Evolutionary conservation across 2,113 vertebrate genomes (phyloP).

Genomic region (Bombycilla garrulus): DNA sequence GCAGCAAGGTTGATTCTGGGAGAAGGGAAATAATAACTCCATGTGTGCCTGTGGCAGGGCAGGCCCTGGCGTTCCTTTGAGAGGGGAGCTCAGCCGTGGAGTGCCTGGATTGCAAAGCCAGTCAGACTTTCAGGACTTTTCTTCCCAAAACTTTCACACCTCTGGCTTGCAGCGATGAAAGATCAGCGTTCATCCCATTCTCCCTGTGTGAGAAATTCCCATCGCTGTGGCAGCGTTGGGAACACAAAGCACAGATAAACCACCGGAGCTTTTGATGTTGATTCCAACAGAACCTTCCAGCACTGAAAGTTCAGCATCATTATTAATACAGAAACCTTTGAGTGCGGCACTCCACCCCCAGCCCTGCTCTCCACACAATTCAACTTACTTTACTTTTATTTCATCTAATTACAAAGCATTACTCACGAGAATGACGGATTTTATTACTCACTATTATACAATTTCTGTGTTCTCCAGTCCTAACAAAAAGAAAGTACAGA

Average conservation of each 20-base stretch:
- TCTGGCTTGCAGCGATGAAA: neutral
- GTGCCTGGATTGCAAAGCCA: neutral
- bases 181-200: neutral
- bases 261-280: neutral
- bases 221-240: neutral
- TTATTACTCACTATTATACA: constrained; percentile 60
- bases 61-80: neutral
- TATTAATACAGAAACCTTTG: neutral
- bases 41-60: neutral
- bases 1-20: neutral
- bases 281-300: neutral
- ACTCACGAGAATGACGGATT: constrained; percentile 55
- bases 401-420: constrained; percentile 63
- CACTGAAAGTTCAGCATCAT: neutral
- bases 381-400: constrained; percentile 42
- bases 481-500: constrained; percentile 5
- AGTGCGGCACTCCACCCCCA: constrained; percentile 16
- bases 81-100: neutral
- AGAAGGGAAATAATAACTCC: neutral
- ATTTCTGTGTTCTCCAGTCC: neutral
- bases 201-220: neutral
- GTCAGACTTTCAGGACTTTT: neutral
- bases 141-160: neutral
- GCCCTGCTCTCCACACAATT: constrained; percentile 18
- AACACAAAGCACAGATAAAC: neutral